These are phyloP conservation scores for Gandaritis pyraliata DNA, from an alignment of 2,888 invertebrate genomes.

Conservation along the genomic window DNA sequence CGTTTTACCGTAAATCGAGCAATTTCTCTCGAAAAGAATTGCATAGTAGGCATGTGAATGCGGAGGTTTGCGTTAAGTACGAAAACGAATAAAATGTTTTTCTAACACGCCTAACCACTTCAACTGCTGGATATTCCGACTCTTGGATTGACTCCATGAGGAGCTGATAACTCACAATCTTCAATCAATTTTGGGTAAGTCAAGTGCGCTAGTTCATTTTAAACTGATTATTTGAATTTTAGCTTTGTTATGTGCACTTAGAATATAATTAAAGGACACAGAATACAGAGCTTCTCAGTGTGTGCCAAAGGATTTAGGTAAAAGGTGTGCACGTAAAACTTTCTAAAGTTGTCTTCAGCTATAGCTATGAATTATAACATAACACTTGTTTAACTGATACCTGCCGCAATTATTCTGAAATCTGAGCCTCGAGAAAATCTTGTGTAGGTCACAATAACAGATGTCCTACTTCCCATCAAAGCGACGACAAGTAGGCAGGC, in stretches of 20 bases:
- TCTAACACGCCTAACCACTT: constrained; percentile 56
- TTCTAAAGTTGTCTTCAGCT: constrained; percentile 19
- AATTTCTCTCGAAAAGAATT: constrained; percentile 75
- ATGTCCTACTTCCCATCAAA: constrained; percentile 74
- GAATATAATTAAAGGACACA: too few species aligned
- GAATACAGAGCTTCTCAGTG: too few species aligned
- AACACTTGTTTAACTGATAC: constrained; percentile 35
- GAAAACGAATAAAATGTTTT: constrained; percentile 78
- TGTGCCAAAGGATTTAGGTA: too few species aligned
- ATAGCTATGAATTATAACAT: constrained; percentile 19
- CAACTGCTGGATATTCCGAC: constrained; percentile 49
- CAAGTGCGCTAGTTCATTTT: constrained; percentile 33
- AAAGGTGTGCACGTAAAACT: too few species aligned
- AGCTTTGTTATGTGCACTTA: too few species aligned
- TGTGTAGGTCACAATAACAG: constrained; percentile 75
- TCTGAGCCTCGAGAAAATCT: constrained; percentile 55
- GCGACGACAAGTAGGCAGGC: constrained; percentile 63
- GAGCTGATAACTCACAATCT: constrained; percentile 55
- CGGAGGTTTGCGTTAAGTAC: constrained; percentile 69
- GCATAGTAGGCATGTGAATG: constrained; percentile 72
- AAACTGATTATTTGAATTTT: background rate
- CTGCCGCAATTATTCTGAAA: constrained; percentile 43
- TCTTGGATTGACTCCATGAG: constrained; percentile 70
- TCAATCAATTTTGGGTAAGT: constrained; percentile 64
- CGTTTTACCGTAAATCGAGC: constrained; percentile 66